A percentile compares a stretch with the other conserved stretches of the same genome.
These are phyloP conservation scores for Brachionichthys hirsutus DNA, from an alignment of 2,113 vertebrate genomes.

Conservation along the genomic window DNA sequence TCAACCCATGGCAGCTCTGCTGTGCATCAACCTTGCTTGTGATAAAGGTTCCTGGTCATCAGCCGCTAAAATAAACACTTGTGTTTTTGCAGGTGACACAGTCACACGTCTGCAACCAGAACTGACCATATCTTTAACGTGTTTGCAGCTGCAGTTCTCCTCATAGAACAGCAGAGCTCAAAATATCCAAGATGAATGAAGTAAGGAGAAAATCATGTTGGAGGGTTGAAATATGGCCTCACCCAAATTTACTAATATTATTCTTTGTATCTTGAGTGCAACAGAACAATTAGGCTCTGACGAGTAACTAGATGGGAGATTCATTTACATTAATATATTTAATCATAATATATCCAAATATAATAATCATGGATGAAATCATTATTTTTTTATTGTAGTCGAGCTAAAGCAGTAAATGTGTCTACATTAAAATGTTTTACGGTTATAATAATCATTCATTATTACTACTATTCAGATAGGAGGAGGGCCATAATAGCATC, in stretches of 20 bases:
- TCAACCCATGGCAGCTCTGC: not conserved
- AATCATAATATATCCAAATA: too few relatives aligned
- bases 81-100: conserved; percentile 3
- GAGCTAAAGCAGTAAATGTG: too few relatives aligned
- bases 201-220: not conserved
- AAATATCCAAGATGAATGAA: conserved; percentile 21
- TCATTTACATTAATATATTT: too few relatives aligned
- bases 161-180: not conserved
- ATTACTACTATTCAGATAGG: too few relatives aligned
- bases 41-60: conserved; percentile 7
- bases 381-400: too few relatives aligned
- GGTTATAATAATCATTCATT: too few relatives aligned
- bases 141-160: conserved; percentile 8
- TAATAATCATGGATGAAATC: too few relatives aligned
- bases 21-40: not conserved
- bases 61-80: conserved; percentile 5
- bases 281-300: conserved; percentile 1
- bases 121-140: conserved; percentile 28
- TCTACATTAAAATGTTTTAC: too few relatives aligned
- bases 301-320: not conserved
- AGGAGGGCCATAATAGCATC: too few relatives aligned
- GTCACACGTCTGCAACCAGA: conserved; percentile 20
- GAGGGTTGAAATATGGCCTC: not conserved
- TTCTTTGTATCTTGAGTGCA: conserved; percentile 20
- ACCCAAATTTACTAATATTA: too few relatives aligned